These are phyloP conservation scores for Rhabditoides inermis DNA, from an alignment of 2,888 invertebrate genomes.

Conservation along the genomic window DNA sequence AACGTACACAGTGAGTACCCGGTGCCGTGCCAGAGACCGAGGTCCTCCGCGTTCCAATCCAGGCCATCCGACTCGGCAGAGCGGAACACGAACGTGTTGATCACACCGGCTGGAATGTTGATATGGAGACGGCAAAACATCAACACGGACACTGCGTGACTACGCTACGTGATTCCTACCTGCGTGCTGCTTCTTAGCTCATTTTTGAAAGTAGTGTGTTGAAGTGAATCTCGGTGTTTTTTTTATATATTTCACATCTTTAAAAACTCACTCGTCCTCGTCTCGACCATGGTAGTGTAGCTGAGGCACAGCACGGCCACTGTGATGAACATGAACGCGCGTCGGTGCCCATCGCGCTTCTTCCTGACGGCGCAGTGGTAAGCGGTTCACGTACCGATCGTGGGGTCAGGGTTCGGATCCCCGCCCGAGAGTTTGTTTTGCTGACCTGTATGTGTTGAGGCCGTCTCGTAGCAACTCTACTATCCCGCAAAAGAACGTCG, in stretches of 20 bases:
- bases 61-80: constrained; percentile 14
- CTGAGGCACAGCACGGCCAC: constrained; percentile 21
- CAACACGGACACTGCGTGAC: too few relatives aligned
- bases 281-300: constrained; percentile 30
- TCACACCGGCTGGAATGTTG: constrained; percentile 20
- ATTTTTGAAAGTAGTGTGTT: too few relatives aligned
- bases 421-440: too few relatives aligned
- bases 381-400: too few relatives aligned
- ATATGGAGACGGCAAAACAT: too few relatives aligned
- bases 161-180: background rate
- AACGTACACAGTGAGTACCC: constrained; percentile 26
- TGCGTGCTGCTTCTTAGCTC: too few relatives aligned
- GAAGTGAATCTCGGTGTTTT: background rate
- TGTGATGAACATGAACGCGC: constrained; percentile 31
- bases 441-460: constrained; percentile 5
- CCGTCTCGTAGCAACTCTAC: background rate
- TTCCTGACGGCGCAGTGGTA: background rate
- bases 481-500: constrained; percentile 6
- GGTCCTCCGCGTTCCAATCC: constrained; percentile 24
- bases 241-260: too few relatives aligned
- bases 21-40: constrained; percentile 34
- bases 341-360: constrained; percentile 23
- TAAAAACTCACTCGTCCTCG: constrained; percentile 20
- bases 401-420: too few relatives aligned
- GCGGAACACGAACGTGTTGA: constrained; percentile 31